Evolutionary conservation across 2,797 vertebrate genomes (phyloP).

Genomic region (Erethizon dorsatum): DNA sequence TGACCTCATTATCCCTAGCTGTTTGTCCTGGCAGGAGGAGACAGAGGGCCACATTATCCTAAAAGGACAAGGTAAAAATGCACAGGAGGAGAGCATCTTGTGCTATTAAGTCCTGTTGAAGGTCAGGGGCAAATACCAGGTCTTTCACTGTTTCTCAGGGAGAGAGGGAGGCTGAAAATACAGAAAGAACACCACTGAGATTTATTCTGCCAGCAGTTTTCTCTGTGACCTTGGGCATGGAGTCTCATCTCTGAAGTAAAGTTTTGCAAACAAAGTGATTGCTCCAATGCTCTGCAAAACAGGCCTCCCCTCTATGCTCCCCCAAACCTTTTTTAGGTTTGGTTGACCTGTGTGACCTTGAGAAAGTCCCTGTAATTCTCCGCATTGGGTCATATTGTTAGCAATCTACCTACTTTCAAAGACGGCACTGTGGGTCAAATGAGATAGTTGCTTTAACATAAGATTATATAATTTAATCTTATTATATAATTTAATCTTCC

Average conservation of each 20-base stretch:
- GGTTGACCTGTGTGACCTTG: not conserved
- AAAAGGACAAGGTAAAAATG: accelerated
- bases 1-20: slow-evolving; percentile 54
- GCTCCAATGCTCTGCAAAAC: not conserved
- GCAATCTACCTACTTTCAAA: slow-evolving; percentile 24
- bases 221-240: not conserved
- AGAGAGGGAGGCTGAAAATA: not conserved
- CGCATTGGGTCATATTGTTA: not conserved
- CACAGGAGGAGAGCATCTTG: accelerated
- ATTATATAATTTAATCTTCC: not conserved
- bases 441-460: slow-evolving; percentile 31
- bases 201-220: not conserved
- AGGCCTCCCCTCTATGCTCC: not conserved
- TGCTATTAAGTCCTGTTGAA: slow-evolving; percentile 8
- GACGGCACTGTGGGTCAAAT: not conserved
- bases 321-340: not conserved
- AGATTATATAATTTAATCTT: slow-evolving; percentile 13
- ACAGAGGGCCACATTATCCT: accelerated
- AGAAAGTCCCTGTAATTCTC: not conserved
- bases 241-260: not conserved
- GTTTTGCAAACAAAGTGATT: not conserved
- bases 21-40: not conserved
- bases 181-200: not conserved
- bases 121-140: slow-evolving; percentile 41
- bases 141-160: not conserved